Conservation (phyloP, 2,797 vertebrate species). For the Alfaro cultratus region DNA sequence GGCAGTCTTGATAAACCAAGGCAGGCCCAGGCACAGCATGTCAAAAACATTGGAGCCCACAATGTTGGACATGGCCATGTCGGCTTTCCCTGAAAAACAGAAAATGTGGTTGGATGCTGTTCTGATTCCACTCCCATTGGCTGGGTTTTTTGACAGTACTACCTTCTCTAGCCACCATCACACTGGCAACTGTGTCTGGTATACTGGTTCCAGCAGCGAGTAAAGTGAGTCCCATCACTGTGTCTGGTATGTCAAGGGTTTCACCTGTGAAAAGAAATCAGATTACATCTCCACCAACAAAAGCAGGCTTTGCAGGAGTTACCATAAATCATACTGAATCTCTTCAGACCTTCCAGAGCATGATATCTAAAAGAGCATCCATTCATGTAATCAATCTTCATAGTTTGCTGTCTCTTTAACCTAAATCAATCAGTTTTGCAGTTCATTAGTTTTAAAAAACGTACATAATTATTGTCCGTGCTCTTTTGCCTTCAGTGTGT, state of each 20-base stretch:
- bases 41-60: constrained; percentile 98
- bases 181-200: constrained; percentile 94
- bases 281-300: neutral
- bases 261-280: constrained; percentile 81
- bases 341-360: neutral
- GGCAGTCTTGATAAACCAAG: constrained; percentile 95
- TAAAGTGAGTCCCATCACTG: constrained; percentile 96
- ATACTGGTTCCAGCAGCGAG: constrained; percentile 97
- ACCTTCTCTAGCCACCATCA: constrained; percentile 97
- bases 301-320: neutral
- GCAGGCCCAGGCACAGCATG: constrained; percentile 94
- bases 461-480: constrained; percentile 16
- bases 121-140: neutral
- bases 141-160: constrained; percentile 20
- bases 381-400: neutral
- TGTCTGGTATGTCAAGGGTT: constrained; percentile 92
- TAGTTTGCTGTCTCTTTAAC: neutral
- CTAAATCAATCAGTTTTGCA: neutral
- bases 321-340: neutral
- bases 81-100: constrained; percentile 87
- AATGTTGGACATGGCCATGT: constrained; percentile 99
- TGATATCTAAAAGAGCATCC: neutral
- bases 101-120: neutral
- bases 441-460: constrained; percentile 4
- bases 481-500: constrained; percentile 53